phyloP scores from a whole-genome alignment of 37 sponge, comb jelly and placozoan species.

The Spongilla lacustris region DNA sequence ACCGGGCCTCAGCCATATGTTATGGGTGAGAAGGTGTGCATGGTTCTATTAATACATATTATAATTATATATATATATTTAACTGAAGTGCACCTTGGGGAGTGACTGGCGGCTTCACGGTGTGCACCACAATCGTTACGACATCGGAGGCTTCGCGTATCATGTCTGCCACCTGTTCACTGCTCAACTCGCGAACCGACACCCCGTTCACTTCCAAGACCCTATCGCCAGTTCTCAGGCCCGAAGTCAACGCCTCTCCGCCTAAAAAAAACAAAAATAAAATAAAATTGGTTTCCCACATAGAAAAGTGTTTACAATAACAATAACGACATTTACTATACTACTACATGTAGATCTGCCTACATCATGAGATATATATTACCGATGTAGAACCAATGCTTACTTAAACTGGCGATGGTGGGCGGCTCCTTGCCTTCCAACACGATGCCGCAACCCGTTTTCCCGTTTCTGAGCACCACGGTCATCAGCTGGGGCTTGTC shows the following conservation, averaged over 20 bases:
- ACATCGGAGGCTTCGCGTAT: background rate
- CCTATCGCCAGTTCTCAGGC: constrained; percentile 26
- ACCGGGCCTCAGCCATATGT: no score
- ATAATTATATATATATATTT: no score
- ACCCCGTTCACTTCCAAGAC: constrained; percentile 48
- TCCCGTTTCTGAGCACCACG: constrained; percentile 14
- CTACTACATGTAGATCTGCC: background rate
- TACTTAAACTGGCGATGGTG: constrained; percentile 24
- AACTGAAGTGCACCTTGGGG: constrained; percentile 8
- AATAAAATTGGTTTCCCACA: background rate
- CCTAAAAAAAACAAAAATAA: background rate
- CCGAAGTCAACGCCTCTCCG: constrained; percentile 15
- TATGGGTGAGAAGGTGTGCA: no score
- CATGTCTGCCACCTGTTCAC: constrained; percentile 21
- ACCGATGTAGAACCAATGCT: no score
- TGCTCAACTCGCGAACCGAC: constrained; percentile 11
- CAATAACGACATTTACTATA: background rate
- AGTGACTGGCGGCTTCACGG: constrained; percentile 22
- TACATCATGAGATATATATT: background rate
- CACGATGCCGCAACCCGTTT: constrained; percentile 32
- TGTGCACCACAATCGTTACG: constrained; percentile 30
- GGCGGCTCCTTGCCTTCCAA: constrained; percentile 40
- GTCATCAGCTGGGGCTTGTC: constrained; percentile 34
- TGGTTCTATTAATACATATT: no score
- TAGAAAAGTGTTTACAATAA: background rate